Conservation (phyloP, 1,140 invertebrate genomes). For the Rhagoletis zephyria region DNA sequence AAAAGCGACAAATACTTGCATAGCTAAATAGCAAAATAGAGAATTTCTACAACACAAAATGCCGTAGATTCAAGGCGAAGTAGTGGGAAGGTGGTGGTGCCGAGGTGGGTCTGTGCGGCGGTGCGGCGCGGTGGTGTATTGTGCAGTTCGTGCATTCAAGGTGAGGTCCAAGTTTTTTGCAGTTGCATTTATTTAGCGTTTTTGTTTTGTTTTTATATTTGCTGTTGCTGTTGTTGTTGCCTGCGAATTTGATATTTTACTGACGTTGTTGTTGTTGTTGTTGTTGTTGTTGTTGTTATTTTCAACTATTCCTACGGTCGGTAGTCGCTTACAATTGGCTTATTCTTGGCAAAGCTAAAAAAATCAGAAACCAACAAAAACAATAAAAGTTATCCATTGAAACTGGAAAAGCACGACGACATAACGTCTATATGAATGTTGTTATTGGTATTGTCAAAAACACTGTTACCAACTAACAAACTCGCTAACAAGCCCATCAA, state of each 20-base stretch:
- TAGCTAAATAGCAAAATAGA: slow-evolving; percentile 1
- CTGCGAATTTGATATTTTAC: neutral
- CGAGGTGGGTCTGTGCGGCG: neutral
- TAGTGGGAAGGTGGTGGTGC: neutral
- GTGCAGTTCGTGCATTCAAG: slow-evolving; percentile 21
- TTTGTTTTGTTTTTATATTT: neutral
- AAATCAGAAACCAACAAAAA: neutral
- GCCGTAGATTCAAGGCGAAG: neutral
- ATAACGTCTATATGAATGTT: neutral
- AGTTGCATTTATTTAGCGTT: neutral
- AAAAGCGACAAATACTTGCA: slow-evolving; percentile 1
- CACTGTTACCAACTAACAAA: neutral
- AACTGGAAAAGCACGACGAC: neutral
- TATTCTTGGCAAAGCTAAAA: neutral
- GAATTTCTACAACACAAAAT: slow-evolving; percentile 38
- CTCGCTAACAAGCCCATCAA: neutral
- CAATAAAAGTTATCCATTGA: neutral
- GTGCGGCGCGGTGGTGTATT: neutral
- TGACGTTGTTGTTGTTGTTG: neutral
- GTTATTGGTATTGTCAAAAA: neutral
- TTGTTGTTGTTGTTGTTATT: neutral
- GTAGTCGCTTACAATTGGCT: neutral
- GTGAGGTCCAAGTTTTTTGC: slow-evolving; percentile 31
- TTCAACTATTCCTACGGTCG: neutral
- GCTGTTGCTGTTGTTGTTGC: neutral